These are phyloP conservation scores for Gymnogyps californianus DNA, from an alignment of 2,113 vertebrate genomes.

Conservation along the genomic window DNA sequence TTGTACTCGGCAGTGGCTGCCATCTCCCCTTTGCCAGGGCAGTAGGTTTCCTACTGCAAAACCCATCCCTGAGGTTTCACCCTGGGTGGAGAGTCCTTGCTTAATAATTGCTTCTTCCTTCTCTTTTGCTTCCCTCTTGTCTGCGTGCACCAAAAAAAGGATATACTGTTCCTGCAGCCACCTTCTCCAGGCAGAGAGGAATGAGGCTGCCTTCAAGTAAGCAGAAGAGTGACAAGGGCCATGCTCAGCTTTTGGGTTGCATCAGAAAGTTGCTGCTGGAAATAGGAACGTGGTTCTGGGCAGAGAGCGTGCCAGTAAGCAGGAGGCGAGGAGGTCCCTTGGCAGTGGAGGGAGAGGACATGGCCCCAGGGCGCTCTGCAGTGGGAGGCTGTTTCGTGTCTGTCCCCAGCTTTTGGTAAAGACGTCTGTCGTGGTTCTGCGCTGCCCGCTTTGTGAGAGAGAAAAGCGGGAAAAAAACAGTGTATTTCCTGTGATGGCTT, in stretches of 20 bases:
- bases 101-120: not conserved
- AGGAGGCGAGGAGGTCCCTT: not conserved
- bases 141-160: not conserved
- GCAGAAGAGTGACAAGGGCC: not conserved
- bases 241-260: not conserved
- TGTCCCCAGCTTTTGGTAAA: not conserved
- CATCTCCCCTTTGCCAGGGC: not conserved
- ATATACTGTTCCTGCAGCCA: not conserved
- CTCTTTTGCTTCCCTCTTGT: not conserved
- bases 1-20: rapidly evolving
- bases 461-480: not conserved
- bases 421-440: not conserved
- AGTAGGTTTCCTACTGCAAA: not conserved
- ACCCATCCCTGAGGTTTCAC: not conserved
- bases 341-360: not conserved
- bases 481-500: not conserved
- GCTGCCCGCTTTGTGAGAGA: not conserved
- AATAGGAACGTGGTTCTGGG: not conserved
- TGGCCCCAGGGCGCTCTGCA: rapidly evolving
- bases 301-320: not conserved
- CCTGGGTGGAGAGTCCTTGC: not conserved
- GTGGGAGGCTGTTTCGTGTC: not conserved
- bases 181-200: not conserved
- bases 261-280: not conserved
- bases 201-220: not conserved